These are phyloP conservation scores for Fregata magnificens DNA, from an alignment of 2,113 vertebrate genomes.

Conservation along the genomic window DNA sequence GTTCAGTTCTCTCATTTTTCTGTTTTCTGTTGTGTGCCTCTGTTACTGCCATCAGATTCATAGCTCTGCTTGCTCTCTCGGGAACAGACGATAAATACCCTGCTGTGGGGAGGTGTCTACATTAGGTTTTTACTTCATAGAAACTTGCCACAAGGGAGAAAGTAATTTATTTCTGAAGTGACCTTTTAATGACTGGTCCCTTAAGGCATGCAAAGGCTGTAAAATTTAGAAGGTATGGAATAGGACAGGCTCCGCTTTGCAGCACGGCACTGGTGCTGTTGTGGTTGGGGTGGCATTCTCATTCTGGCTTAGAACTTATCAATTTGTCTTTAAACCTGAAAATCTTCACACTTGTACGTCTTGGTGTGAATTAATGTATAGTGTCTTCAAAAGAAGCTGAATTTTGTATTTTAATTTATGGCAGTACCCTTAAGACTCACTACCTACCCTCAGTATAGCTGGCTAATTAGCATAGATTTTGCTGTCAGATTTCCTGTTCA, in stretches of 20 bases:
- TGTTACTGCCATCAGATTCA: not conserved
- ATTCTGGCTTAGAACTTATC: not conserved
- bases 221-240: conserved; percentile 55
- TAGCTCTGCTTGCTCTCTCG: conserved; percentile 38
- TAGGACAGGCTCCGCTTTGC: conserved; percentile 56
- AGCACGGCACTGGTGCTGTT: not conserved
- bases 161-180: conserved; percentile 67
- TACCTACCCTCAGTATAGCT: not conserved
- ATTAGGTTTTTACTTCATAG: conserved; percentile 49
- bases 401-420: not conserved
- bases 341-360: not conserved
- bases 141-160: conserved; percentile 33
- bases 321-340: conserved; percentile 1
- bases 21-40: not conserved
- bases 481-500: not conserved
- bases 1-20: not conserved
- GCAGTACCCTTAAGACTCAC: not conserved
- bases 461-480: not conserved
- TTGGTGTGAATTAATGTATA: not conserved
- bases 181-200: conserved; percentile 69
- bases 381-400: not conserved
- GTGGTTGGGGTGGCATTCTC: not conserved
- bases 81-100: conserved; percentile 36
- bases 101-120: conserved; percentile 23
- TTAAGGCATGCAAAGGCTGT: conserved; percentile 48